Evolutionary conservation across 1,140 invertebrate genomes (phyloP).

Genomic region (Ectropis grisescens): DNA sequence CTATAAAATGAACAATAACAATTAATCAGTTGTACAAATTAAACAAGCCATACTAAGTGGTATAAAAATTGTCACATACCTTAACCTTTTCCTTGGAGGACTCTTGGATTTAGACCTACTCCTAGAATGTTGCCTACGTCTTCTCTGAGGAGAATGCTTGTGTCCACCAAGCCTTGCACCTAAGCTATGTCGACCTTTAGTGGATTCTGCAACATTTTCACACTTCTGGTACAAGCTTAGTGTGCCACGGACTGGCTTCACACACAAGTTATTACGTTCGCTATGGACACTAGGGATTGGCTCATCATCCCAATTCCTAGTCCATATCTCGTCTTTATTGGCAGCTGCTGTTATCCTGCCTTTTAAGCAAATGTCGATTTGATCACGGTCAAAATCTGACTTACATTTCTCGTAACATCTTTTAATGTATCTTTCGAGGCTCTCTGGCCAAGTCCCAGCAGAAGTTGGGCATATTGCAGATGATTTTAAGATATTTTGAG

Average conservation of each 20-base stretch:
- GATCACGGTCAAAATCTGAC: constrained; percentile 90
- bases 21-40: constrained; percentile 6
- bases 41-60: no score
- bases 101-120: constrained; percentile 52
- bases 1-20: constrained; percentile 26
- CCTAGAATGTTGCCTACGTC: constrained; percentile 32
- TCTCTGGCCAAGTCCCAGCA: constrained; percentile 78
- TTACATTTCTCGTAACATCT: constrained; percentile 92
- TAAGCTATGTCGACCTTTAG: constrained; percentile 29
- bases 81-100: constrained; percentile 42
- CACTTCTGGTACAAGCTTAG: constrained; percentile 67
- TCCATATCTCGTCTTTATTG: constrained; percentile 86
- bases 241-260: constrained; percentile 67
- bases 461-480: constrained; percentile 54
- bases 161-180: constrained; percentile 21
- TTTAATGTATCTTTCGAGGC: constrained; percentile 88
- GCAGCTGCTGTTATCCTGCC: constrained; percentile 92
- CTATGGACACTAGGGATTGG: constrained; percentile 88
- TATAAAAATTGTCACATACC: no score
- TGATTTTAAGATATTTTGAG: constrained; percentile 41
- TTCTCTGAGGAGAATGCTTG: constrained; percentile 40
- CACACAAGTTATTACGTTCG: constrained; percentile 76
- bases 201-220: constrained; percentile 36
- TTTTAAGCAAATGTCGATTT: constrained; percentile 93
- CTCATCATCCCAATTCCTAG: constrained; percentile 93